These are phyloP conservation scores for Dolichopus griseipennis DNA, from an alignment of 2,888 invertebrate genomes.

Conservation along the genomic window DNA sequence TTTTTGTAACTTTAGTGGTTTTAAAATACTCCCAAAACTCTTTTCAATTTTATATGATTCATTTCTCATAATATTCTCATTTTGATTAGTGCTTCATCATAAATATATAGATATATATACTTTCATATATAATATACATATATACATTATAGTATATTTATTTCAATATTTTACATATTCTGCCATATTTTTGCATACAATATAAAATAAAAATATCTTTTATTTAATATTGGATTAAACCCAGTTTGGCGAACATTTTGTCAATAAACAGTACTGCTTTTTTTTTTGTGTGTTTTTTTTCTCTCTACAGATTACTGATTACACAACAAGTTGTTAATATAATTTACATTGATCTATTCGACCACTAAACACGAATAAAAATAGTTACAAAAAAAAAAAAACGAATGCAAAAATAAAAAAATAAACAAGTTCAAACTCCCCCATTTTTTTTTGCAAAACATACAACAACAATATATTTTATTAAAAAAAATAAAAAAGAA, in stretches of 20 bases:
- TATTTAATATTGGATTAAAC: background rate
- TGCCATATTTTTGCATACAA: too few relatives aligned
- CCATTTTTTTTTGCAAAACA: background rate
- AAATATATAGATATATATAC: too few relatives aligned
- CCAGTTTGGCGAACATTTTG: background rate
- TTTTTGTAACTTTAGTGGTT: too few relatives aligned
- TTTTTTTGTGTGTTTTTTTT: background rate
- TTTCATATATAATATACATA: too few relatives aligned
- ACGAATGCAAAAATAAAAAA: background rate
- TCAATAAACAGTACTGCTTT: background rate
- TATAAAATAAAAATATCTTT: background rate
- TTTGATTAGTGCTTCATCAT: too few relatives aligned
- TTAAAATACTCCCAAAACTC: too few relatives aligned
- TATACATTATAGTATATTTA: too few relatives aligned
- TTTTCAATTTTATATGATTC: too few relatives aligned
- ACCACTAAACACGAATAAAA: background rate
- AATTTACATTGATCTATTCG: background rate
- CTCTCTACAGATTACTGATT: background rate
- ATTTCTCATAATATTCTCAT: too few relatives aligned
- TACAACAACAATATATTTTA: background rate
- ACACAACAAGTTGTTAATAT: conserved; percentile 1
- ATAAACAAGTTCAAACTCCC: background rate
- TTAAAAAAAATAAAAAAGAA: too few relatives aligned
- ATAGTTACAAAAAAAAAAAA: background rate
- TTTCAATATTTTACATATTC: too few relatives aligned